These are phyloP conservation scores for Galeruca laticollis DNA, from an alignment of 2,888 invertebrate genomes.

Conservation along the genomic window DNA sequence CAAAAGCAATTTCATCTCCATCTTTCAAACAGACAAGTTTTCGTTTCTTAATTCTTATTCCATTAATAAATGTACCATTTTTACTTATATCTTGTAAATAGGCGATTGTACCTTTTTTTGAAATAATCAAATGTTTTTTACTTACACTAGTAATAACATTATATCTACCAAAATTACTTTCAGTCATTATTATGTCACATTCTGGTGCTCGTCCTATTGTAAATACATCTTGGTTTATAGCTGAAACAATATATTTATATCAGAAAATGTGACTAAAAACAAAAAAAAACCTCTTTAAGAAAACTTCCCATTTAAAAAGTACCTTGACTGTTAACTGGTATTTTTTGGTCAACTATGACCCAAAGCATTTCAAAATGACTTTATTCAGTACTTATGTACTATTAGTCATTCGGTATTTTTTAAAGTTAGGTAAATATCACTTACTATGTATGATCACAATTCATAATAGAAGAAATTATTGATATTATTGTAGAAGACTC, in stretches of 20 bases:
- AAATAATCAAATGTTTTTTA: conserved; percentile 75
- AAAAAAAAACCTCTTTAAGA: neutral
- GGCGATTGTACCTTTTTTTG: conserved; percentile 61
- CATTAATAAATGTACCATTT: conserved; percentile 89
- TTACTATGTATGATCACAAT: too few species aligned
- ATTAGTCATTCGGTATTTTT: too few species aligned
- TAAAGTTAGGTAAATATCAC: too few species aligned
- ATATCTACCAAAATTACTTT: conserved; percentile 62
- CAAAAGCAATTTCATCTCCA: conserved; percentile 38
- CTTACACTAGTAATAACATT: conserved; percentile 71
- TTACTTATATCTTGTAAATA: conserved; percentile 78
- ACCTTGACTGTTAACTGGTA: too few species aligned
- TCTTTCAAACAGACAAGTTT: conserved; percentile 61
- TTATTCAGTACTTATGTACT: too few species aligned
- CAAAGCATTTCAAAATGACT: too few species aligned
- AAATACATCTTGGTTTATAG: conserved; percentile 29
- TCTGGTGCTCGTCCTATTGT: conserved; percentile 47
- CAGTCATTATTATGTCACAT: conserved; percentile 45
- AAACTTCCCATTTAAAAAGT: neutral
- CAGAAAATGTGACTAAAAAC: neutral
- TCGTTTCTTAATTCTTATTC: conserved; percentile 77
- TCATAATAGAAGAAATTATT: too few species aligned
- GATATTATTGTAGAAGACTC: too few species aligned
- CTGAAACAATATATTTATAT: conserved; percentile 33
- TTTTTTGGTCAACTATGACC: too few species aligned